phyloP scores from a whole-genome alignment of 2,888 invertebrate species.

The Chloromyia formosa region DNA sequence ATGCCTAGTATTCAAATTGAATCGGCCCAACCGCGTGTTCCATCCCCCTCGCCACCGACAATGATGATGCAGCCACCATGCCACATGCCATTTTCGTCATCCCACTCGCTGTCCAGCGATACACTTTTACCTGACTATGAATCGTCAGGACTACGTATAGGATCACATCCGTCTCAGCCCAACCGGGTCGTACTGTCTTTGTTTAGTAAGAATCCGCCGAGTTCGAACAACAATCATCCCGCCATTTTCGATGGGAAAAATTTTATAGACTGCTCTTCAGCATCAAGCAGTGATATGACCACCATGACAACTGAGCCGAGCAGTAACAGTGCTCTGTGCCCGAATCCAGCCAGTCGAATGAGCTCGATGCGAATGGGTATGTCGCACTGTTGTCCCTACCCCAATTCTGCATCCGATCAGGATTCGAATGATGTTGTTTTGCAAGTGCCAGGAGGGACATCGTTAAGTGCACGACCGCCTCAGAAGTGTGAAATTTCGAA shows the following conservation, averaged over 20 bases:
- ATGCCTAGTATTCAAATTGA: slow-evolving; percentile 41
- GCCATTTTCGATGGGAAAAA: slow-evolving; percentile 18
- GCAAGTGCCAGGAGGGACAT: slow-evolving; percentile 5
- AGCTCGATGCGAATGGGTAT: slow-evolving; percentile 19
- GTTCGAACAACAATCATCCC: background rate
- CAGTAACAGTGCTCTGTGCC: slow-evolving; percentile 1
- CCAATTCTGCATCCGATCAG: slow-evolving; percentile 6
- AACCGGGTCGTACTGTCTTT: slow-evolving; percentile 19
- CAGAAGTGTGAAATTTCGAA: slow-evolving; percentile 4
- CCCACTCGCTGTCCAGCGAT: slow-evolving; percentile 4
- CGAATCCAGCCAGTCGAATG: slow-evolving; percentile 10
- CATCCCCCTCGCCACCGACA: slow-evolving; percentile 20
- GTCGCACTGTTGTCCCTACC: slow-evolving; percentile 19
- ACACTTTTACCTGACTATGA: slow-evolving; percentile 22
- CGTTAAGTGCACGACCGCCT: slow-evolving; percentile 10
- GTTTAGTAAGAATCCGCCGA: slow-evolving; percentile 22
- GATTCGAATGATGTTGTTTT: slow-evolving; percentile 8
- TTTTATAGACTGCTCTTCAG: slow-evolving; percentile 10
- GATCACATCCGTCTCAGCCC: slow-evolving; percentile 6
- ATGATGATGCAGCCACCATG: slow-evolving; percentile 22
- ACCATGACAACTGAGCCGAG: background rate
- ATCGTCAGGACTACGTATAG: slow-evolving; percentile 13
- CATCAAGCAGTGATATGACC: background rate
- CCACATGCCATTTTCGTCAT: slow-evolving; percentile 31
- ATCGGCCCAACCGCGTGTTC: background rate